A percentile compares a stretch with the other conserved stretches of the same genome.
phyloP scores from a whole-genome alignment of 2,797 vertebrate species.

The Chrosomus eos region DNA sequence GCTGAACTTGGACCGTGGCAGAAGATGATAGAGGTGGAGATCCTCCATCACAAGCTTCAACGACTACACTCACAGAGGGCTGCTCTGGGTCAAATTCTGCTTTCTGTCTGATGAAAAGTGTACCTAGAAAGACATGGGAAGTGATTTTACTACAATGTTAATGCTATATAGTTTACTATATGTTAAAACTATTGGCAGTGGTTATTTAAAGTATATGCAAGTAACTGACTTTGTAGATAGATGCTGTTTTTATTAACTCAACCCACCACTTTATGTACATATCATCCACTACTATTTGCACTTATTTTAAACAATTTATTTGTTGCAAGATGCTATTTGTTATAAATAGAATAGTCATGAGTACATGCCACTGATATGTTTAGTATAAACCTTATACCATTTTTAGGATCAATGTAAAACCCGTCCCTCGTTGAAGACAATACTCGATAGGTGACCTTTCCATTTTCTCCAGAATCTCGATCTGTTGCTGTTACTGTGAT shows the following conservation, averaged over 20 bases:
- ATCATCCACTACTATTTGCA: background rate
- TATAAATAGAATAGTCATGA: background rate
- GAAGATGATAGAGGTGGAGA: slow-evolving; percentile 84
- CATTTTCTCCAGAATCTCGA: slow-evolving; percentile 89
- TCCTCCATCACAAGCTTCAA: slow-evolving; percentile 89
- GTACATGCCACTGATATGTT: background rate
- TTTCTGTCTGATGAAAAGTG: slow-evolving; percentile 85
- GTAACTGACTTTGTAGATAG: background rate
- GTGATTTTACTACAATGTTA: background rate
- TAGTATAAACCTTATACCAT: slow-evolving; percentile 79
- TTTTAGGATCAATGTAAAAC: slow-evolving; percentile 88
- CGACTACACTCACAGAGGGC: slow-evolving; percentile 85
- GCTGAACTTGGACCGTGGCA: slow-evolving; percentile 88
- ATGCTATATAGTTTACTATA: background rate
- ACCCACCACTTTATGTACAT: background rate
- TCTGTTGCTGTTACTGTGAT: slow-evolving; percentile 92
- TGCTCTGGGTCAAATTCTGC: slow-evolving; percentile 80
- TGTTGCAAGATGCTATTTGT: background rate
- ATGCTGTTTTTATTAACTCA: background rate
- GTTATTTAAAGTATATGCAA: slow-evolving; percentile 1
- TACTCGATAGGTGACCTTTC: slow-evolving; percentile 88
- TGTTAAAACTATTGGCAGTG: background rate
- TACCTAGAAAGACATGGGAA: slow-evolving; percentile 77
- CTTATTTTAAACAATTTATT: background rate
- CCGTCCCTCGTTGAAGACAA: slow-evolving; percentile 81